Base-by-base conservation (phyloP, 2,797 vertebrate species). In the Phylloscopus collybita region DNA sequence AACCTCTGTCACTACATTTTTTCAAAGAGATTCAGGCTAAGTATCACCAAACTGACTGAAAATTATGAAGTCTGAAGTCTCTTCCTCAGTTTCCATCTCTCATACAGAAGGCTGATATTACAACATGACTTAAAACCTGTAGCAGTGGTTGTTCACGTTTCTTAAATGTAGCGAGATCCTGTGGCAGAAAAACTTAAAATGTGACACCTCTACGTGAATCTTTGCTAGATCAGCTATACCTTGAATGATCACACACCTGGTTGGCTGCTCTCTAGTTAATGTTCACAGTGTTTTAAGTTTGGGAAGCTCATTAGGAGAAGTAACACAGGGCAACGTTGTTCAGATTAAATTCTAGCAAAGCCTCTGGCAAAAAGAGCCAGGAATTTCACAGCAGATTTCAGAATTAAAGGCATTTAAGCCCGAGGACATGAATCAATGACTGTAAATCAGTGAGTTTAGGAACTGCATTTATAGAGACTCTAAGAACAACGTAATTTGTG, bases 311-410 rank as follows among this genome's bases (percentile, higher is more conserved):
- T 49, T 29, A 90, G 50, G 59, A 71, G 82, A 80, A 88, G 21
- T n/a, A 85, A 69, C 22, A 51, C 16, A 56, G 42, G 19, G 11
- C 73, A 85, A 27, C 22, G 17, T 27, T 60, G 44, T 71, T 80
- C 13, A 49, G 42, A 95, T 80, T 19, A 75, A 85, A 82, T 74
- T 81, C 65, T 79, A 93, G 62, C 80, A 92, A 83, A 86, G 44
- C 34, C 16, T 44, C 29, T 79, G 49, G 57, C 38, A 59, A 95
- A 95, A 54, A 65, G 38, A 70, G 36, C 59, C 87, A 90, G 64
- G 60, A 80, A 83, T 87, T 93, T 93, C 75, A 89, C 49, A 83
- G 21, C 17, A 11, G 66, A 75, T 90, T 72, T 74, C 32, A 73
- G 86, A 76, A 59, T 86, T 90, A 79, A 69, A 79, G 44, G 44